Percentiles rank a stretch among this genome's conserved stretches.
phyloP scores from a whole-genome alignment of 2,888 invertebrate species.

The Rhopalosiphum nymphaeae region DNA sequence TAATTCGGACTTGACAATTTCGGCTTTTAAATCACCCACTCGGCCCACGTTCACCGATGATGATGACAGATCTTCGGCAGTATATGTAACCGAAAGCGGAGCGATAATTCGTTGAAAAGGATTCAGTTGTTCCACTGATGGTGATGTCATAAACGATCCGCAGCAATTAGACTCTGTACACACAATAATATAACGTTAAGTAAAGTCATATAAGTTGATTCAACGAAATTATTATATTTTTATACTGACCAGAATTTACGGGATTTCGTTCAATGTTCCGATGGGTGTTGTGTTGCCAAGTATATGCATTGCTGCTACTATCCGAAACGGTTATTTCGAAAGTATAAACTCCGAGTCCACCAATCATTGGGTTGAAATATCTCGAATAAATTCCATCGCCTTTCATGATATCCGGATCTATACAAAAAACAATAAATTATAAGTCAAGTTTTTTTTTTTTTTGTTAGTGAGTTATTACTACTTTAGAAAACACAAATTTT shows the following conservation, averaged over 20 bases:
- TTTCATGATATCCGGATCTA: conserved; percentile 77
- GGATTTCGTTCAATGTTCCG: conserved; percentile 61
- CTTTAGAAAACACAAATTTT: background rate
- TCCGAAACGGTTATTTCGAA: conserved; percentile 73
- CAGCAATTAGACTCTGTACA: conserved; percentile 72
- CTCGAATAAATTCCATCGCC: conserved; percentile 78
- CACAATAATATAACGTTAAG: conserved; percentile 65
- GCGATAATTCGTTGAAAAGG: conserved; percentile 74
- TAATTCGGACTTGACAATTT: conserved; percentile 71
- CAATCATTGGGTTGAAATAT: conserved; percentile 73
- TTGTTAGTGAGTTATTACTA: background rate
- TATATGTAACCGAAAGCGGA: conserved; percentile 72
- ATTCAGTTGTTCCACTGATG: conserved; percentile 72
- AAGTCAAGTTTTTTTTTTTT: background rate
- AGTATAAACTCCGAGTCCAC: conserved; percentile 72
- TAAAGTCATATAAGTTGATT: background rate
- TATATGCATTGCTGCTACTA: conserved; percentile 74
- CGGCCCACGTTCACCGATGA: conserved; percentile 71
- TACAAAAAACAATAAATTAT: conserved; percentile 25
- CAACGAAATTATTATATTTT: background rate
- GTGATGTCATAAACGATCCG: conserved; percentile 72
- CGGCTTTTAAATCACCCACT: conserved; percentile 74
- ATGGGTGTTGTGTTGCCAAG: conserved; percentile 70
- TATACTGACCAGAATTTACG: conserved; percentile 39
- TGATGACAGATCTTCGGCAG: conserved; percentile 70